These are phyloP conservation scores for Calosoma granatense DNA, from an alignment of 1,140 invertebrate genomes.

Conservation along the genomic window DNA sequence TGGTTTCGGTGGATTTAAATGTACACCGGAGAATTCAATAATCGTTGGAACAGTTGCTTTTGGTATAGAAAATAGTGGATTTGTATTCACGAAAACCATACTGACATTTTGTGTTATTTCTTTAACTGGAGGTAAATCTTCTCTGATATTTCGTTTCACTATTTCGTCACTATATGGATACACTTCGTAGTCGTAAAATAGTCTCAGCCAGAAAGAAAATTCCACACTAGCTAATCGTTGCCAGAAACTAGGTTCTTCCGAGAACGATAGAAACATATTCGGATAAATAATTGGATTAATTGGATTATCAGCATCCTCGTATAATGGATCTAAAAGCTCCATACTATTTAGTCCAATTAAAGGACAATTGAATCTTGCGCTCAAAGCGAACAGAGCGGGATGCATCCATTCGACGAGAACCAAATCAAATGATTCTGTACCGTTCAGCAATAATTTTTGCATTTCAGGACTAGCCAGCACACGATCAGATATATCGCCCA, in stretches of 20 bases:
- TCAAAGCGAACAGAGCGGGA: constrained; percentile 22
- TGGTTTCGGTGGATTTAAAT: constrained; percentile 30
- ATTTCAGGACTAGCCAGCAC: constrained; percentile 14
- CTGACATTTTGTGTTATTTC: constrained; percentile 38
- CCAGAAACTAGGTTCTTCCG: neutral
- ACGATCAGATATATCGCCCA: neutral
- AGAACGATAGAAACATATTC: neutral
- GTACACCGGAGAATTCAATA: constrained; percentile 39
- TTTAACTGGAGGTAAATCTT: constrained; percentile 30
- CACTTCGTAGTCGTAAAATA: constrained; percentile 14
- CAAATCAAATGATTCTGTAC: constrained; percentile 28
- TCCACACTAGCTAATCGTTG: neutral
- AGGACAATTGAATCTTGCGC: constrained; percentile 28
- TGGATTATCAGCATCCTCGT: constrained; percentile 20
- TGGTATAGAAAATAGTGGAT: constrained; percentile 35
- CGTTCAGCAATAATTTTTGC: constrained; percentile 22
- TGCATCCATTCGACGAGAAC: constrained; percentile 27
- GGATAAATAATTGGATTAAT: constrained; percentile 2
- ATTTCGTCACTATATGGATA: constrained; percentile 26
- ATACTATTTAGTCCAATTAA: constrained; percentile 22
- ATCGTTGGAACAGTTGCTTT: constrained; percentile 37
- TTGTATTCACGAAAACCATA: constrained; percentile 40
- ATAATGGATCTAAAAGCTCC: constrained; percentile 14
- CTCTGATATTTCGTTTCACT: constrained; percentile 33
- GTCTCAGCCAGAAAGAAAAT: neutral